Evolutionary conservation across 2,888 invertebrate species (phyloP), one percentile per base, ranked within the genome.

Genomic region (Erynnis tages): DNA sequence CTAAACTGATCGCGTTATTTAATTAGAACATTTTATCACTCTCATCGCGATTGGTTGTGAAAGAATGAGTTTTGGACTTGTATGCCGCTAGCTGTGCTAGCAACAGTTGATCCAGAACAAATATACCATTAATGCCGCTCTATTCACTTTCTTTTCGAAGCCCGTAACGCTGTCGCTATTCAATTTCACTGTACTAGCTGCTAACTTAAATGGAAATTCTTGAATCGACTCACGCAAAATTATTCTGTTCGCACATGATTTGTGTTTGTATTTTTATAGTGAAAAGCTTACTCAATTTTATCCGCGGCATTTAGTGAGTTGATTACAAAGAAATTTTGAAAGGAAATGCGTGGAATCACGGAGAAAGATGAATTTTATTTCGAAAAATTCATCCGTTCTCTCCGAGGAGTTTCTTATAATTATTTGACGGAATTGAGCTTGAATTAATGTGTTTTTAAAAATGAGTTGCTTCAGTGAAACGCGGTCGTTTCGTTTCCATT

Each of bases 211-310:
- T 19, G 27, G 21, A 29, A 50, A 17, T 43, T 50, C 50, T 43
- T 43, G 50, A 43, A 50, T 50, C 43, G 29, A 50, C 50, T 43
- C 43, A 35, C 19, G 41, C 27, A 23, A 49, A 30, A 41, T 49
- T 49, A 41, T 49, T 27, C 17, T 6, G 34, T 23, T 49, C 11
- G 14, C 30, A 40, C 14, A 30, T 30, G 19, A 38, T 34, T 32
- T 25, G 32, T 41, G 11, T 30, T 21, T 10, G 8, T 45, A 11
- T 14, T 3, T 30, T 38, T 37, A 13, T 11, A 14, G 27, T 38
- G 16, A 16, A 38, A 25, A 21, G 19, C 6, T 11, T 17, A 16
- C 1, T 13, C n/a, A 14, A 13, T 16, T 16, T 14, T 19, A 19
- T 14, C 8, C 14, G 19, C 21, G 32, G 13, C n/a, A 16, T 48